Base-by-base conservation (phyloP, 1,140 invertebrate species). In the Aleiodes sp. region DNA sequence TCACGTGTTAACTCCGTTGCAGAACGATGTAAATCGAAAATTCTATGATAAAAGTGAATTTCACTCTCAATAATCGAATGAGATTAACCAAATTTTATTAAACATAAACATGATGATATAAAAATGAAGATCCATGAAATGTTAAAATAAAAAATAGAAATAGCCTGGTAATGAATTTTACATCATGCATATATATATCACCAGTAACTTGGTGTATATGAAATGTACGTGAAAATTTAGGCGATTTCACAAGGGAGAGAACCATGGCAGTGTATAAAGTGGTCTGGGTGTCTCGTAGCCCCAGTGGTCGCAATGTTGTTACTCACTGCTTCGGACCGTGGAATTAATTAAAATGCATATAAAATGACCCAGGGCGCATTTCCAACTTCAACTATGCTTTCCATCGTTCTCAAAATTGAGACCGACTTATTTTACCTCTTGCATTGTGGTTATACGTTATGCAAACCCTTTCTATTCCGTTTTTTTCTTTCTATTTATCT, bases 311-410 rank as follows among this genome's bases (percentile, higher is more conserved):
- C 57, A 68, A 72, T 71, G 75, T 73, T 75, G 71, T 73, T 75
- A 70, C 75, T 75, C 73, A 72, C 70, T 75, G 70, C 65, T 76
- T 76, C 66, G 24, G 64, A 68, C 70, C 66, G 70, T 72, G 60
- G 73, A 78, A 81, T 80, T 82, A 80, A 78, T 80, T 80, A 78
- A 77, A 77, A 78, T 77, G 72, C 74, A 77, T 75, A 75, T 76
- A 73, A 76, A 81, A 80, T 75, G 72, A 78, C 70, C 71, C 35
- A 59, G 41, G 35, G 61, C 62, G 39, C 39, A 21, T 39, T 28
- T 31, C 26, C 57, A 29, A n/a, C 33, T 26, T 21, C 29, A 35
- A 35, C 52, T 41, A 19, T 41, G 16, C 14, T 52, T 16, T 26
- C 10, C 57, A 68, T 65, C 43, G 72, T 73, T 72, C 69, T 64